A percentile compares a stretch with the other conserved stretches of the same genome.
These are phyloP conservation scores for Argynnis bischoffii DNA, from an alignment of 2,888 invertebrate genomes.

Conservation along the genomic window DNA sequence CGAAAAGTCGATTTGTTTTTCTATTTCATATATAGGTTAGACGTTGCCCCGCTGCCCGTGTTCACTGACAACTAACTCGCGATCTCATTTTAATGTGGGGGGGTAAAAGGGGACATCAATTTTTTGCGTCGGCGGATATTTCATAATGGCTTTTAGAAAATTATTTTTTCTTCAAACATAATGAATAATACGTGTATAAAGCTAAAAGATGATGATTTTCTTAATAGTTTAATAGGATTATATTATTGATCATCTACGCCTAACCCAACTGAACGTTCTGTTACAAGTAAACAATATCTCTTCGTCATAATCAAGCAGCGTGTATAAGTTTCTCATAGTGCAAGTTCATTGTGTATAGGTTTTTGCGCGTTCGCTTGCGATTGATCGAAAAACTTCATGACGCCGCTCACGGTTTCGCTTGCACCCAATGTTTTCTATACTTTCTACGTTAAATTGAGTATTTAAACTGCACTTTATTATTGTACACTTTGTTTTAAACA, in stretches of 20 bases:
- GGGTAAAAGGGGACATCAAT: slow-evolving; percentile 15
- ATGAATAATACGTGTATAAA: too few species aligned
- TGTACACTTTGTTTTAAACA: too few species aligned
- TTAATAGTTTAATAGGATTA: too few species aligned
- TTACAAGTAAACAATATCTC: not conserved
- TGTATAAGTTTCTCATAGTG: slow-evolving; percentile 50
- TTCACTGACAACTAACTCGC: slow-evolving; percentile 24
- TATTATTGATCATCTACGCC: too few species aligned
- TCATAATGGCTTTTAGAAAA: slow-evolving; percentile 5
- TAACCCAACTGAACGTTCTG: not conserved
- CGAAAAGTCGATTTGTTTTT: slow-evolving; percentile 9
- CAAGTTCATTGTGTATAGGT: slow-evolving; percentile 69
- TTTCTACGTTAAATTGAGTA: slow-evolving; percentile 47
- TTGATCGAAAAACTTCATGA: slow-evolving; percentile 55
- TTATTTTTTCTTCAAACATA: too few species aligned
- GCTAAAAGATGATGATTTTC: too few species aligned
- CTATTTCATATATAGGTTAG: slow-evolving; percentile 6
- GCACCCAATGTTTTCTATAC: slow-evolving; percentile 51
- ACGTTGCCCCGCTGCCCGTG: slow-evolving; percentile 5
- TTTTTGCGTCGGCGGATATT: not conserved
- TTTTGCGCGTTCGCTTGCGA: slow-evolving; percentile 62
- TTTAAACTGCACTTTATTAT: not conserved
- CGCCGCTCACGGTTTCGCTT: slow-evolving; percentile 69
- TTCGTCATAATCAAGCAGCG: slow-evolving; percentile 44
- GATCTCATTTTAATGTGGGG: slow-evolving; percentile 2